phyloP scores from a whole-genome alignment of 2,797 vertebrate genomes.

The Eulemur mongoz region DNA sequence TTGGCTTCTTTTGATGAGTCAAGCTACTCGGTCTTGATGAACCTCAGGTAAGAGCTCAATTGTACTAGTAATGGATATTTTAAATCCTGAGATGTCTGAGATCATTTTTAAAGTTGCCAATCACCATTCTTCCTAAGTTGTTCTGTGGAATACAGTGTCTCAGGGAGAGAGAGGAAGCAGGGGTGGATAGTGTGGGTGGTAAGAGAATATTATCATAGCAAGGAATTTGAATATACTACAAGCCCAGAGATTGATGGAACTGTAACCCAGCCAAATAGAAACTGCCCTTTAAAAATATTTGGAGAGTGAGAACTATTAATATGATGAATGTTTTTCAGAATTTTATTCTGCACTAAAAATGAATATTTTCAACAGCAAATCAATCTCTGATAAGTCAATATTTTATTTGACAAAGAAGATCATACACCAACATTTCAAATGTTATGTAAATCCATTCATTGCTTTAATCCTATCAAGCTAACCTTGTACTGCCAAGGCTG shows the following conservation, averaged over 20 bases:
- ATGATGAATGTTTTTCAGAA: constrained; percentile 65
- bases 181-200: background rate
- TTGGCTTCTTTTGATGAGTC: constrained; percentile 32
- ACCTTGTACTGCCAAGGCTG: constrained; percentile 67
- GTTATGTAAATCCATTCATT: constrained; percentile 77
- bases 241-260: constrained; percentile 55
- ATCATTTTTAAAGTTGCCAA: constrained; percentile 19
- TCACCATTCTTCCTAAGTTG: background rate
- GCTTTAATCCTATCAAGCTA: constrained; percentile 78
- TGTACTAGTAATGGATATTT: background rate
- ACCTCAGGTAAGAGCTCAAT: constrained; percentile 48
- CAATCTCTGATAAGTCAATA: constrained; percentile 70
- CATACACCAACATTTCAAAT: constrained; percentile 62
- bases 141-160: background rate
- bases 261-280: constrained; percentile 62
- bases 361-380: constrained; percentile 76
- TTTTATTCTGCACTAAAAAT: constrained; percentile 74
- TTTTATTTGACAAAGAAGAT: constrained; percentile 77
- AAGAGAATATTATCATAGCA: background rate
- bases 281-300: constrained; percentile 62
- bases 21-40: constrained; percentile 38
- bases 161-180: background rate
- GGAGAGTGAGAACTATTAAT: constrained; percentile 62
- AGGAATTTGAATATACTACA: background rate
- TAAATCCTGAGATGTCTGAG: constrained; percentile 34